Evolutionary conservation across 2,888 invertebrate genomes (phyloP).

Genomic region (Drosophila yooni): DNA sequence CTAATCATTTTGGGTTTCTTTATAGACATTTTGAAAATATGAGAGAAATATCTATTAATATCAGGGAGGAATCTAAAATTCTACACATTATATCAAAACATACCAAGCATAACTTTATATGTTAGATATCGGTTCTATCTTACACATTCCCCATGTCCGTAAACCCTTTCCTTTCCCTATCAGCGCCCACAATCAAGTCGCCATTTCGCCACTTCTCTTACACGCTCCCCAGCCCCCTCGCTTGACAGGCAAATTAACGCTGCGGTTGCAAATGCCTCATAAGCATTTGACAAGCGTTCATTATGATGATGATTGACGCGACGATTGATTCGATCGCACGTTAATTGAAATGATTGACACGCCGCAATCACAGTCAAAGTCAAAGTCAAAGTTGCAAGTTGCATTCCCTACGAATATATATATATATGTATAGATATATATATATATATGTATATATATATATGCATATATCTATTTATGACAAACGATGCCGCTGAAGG

Average conservation of each 20-base stretch:
- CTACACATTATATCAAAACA: background rate
- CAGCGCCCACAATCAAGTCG: conserved; percentile 16
- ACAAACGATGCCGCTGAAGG: conserved; percentile 46
- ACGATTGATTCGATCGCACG: conserved; percentile 78
- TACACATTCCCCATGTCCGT: background rate
- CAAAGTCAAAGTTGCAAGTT: conserved; percentile 25
- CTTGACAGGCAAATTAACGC: conserved; percentile 73
- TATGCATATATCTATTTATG: conserved; percentile 12
- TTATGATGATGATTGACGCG: conserved; percentile 73
- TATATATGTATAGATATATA: too few relatives aligned
- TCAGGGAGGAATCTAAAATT: background rate
- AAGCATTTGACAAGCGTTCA: background rate
- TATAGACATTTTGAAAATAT: background rate
- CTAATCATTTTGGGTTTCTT: background rate
- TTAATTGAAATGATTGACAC: conserved; percentile 79
- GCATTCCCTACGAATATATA: conserved; percentile 23
- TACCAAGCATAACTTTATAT: background rate
- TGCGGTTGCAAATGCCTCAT: conserved; percentile 54
- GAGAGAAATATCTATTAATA: background rate
- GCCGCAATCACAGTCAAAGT: conserved; percentile 33
- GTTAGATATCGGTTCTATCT: background rate
- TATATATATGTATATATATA: background rate
- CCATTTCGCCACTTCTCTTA: background rate
- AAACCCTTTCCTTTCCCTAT: background rate
- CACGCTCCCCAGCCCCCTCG: background rate